Evolutionary conservation across 2,888 invertebrate genomes (phyloP).

Genomic region (Leptopilina drosophilae): DNA sequence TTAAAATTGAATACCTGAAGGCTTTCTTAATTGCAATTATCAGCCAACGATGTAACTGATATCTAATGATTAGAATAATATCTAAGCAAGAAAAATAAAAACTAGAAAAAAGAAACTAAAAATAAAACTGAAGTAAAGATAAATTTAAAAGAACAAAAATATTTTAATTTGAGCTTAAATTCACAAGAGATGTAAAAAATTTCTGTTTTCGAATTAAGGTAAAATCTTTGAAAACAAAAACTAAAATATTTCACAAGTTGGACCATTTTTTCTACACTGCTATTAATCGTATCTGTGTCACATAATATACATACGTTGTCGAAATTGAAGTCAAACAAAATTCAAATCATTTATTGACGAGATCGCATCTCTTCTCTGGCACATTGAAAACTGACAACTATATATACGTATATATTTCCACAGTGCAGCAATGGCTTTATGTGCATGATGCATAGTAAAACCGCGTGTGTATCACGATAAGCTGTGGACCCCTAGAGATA

Average conservation of each 20-base stretch:
- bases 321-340: constrained; percentile 39
- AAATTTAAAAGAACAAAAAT: no score
- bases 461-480: constrained; percentile 53
- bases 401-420: constrained; percentile 45
- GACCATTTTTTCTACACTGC: neutral
- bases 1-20: no score
- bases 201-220: no score
- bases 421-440: constrained; percentile 42
- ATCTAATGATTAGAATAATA: no score
- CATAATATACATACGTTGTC: constrained; percentile 24
- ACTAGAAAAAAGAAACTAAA: no score
- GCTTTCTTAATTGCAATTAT: no score
- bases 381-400: constrained; percentile 44
- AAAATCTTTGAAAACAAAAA: no score
- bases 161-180: no score
- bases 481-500: constrained; percentile 41
- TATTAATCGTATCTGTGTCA: neutral
- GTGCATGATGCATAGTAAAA: constrained; percentile 51
- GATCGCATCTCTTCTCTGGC: constrained; percentile 7
- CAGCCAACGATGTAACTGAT: no score
- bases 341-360: constrained; percentile 37
- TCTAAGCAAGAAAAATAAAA: no score
- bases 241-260: neutral
- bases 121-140: no score
- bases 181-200: no score